phyloP scores from a whole-genome alignment of 1,140 invertebrate genomes.

The Neuroterus valhalla region DNA sequence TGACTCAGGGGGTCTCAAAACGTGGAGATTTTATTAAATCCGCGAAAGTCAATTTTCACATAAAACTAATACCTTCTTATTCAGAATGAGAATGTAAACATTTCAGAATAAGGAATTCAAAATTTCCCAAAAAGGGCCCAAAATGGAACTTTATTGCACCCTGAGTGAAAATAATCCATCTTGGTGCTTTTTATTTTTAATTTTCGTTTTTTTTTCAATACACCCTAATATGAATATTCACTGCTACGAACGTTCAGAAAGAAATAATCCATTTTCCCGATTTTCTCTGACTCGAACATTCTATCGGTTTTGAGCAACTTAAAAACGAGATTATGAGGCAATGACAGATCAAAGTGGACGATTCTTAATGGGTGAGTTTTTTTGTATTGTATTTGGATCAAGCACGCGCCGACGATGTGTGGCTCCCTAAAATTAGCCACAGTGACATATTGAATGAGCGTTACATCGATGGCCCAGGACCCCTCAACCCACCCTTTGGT shows the following conservation, averaged over 20 bases:
- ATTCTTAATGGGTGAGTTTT: conserved; percentile 36
- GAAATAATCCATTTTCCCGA: conserved; percentile 38
- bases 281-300: conserved; percentile 33
- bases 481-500: conserved; percentile 37
- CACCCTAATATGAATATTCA: too few species aligned
- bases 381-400: conserved; percentile 50
- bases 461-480: conserved; percentile 44
- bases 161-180: too few species aligned
- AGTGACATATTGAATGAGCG: conserved; percentile 70
- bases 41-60: too few species aligned
- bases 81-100: too few species aligned
- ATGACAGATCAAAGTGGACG: conserved; percentile 35
- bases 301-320: conserved; percentile 21
- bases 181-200: too few species aligned
- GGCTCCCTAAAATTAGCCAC: conserved; percentile 73
- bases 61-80: too few species aligned
- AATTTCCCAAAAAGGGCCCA: too few species aligned
- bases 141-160: too few species aligned
- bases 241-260: background rate
- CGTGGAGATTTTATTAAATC: too few species aligned
- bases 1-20: too few species aligned
- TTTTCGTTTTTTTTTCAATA: too few species aligned
- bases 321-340: conserved; percentile 49
- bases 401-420: conserved; percentile 47
- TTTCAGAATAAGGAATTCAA: too few species aligned